These are phyloP conservation scores for Sternarchorhynchus goeldii DNA, from an alignment of 2,797 vertebrate genomes.

Conservation along the genomic window DNA sequence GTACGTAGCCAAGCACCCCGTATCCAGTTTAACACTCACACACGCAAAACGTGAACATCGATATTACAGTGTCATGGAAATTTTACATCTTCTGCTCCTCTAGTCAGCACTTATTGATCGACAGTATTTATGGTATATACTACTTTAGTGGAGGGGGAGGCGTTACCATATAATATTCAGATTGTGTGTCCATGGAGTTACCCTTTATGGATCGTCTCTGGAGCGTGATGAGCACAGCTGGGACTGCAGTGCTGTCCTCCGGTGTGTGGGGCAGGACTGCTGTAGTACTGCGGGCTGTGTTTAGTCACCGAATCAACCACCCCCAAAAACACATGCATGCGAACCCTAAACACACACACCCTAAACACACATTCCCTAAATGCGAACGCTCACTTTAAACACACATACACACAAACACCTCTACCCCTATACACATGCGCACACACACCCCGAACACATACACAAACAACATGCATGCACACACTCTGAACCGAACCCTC, in stretches of 20 bases:
- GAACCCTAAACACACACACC: no score
- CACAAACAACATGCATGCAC: slow-evolving; percentile 21
- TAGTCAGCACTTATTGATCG: slow-evolving; percentile 53
- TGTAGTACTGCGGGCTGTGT: slow-evolving; percentile 10
- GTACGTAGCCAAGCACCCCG: not conserved
- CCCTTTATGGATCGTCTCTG: slow-evolving; percentile 39
- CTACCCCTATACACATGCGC: slow-evolving; percentile 55
- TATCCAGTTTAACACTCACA: slow-evolving; percentile 5
- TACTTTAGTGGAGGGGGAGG: not conserved
- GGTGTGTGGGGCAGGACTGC: not conserved
- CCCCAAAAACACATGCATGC: not conserved
- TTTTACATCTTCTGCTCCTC: slow-evolving; percentile 27
- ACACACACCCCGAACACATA: no score
- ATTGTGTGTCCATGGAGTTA: slow-evolving; percentile 22
- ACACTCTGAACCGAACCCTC: not conserved
- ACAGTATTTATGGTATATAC: slow-evolving; percentile 26
- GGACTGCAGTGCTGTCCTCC: slow-evolving; percentile 32
- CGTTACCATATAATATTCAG: slow-evolving; percentile 7
- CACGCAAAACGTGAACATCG: not conserved
- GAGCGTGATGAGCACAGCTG: slow-evolving; percentile 30
- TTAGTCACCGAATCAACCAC: not conserved
- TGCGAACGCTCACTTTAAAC: no score
- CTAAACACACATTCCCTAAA: no score
- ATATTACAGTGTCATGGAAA: slow-evolving; percentile 41
- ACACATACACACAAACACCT: slow-evolving; percentile 63